These are phyloP conservation scores for Hydropotes inermis DNA, from an alignment of 2,113 vertebrate species.

Conservation along the genomic window DNA sequence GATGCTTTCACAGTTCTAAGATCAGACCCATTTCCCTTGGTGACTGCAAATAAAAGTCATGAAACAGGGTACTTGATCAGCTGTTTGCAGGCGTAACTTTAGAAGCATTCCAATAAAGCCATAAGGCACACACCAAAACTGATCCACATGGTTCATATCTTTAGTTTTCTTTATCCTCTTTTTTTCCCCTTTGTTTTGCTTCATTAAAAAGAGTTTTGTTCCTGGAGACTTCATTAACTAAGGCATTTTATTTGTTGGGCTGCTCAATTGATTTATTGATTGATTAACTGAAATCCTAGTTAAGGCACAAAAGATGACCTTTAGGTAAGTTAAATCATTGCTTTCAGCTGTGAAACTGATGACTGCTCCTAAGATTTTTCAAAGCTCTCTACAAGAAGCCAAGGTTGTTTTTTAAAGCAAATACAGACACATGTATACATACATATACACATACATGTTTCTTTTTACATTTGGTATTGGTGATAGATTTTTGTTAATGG, in stretches of 20 bases:
- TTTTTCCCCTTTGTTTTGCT: background rate
- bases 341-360: slow-evolving; percentile 8
- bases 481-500: background rate
- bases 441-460: background rate
- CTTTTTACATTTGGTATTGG: background rate
- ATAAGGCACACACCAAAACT: background rate
- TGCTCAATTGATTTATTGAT: background rate
- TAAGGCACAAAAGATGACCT: slow-evolving; percentile 26
- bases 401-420: background rate
- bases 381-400: background rate
- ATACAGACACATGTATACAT: background rate
- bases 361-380: background rate
- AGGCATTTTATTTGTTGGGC: background rate
- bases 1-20: background rate
- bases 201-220: slow-evolving; percentile 38
- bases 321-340: slow-evolving; percentile 7
- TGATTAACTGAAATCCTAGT: background rate
- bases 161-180: background rate
- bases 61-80: background rate
- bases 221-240: background rate
- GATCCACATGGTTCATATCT: background rate
- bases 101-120: background rate
- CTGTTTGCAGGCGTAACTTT: background rate
- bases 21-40: background rate
- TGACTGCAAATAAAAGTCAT: background rate